Evolutionary conservation across 2,888 invertebrate species (phyloP), one percentile per base, ranked within the genome.

Genomic region (Oligia fasciuncula): DNA sequence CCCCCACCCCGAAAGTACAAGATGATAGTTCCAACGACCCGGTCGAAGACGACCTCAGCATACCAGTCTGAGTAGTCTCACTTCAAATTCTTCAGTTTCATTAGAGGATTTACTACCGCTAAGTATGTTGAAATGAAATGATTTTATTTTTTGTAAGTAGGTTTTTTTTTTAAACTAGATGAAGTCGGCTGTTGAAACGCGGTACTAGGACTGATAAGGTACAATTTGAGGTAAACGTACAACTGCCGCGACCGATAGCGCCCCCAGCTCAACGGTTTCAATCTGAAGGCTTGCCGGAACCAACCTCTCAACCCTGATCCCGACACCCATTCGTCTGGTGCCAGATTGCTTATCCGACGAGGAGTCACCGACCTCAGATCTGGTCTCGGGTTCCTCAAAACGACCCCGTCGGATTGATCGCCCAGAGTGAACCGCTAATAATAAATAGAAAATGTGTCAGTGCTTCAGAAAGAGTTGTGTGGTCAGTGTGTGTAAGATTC

Each of bases 381-480:
- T 9, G 19, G 63, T 29, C 13, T 29, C 49, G 0, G 5, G 75
- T 49, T 2, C 29, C n/a, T 14, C 65, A 40, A 79, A 79, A 57
- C 76, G 76, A 14, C 40, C 40, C 49, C 54, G 75, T 17, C 35
- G 2, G 17, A 54, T 17, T 17, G 29, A 1, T 29, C 46, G 14
- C 4, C 60, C n/a, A 11, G 40, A 76, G 62, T 76, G 17, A 76
- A 81, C 1, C 19, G 35, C 17, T n/a, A 46, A 23, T 35, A 14
- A 11, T n/a, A 23, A 54, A 19, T n/a, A 19, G 35, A 14, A 62
- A 72, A 81, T 65, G 74, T 81, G 63, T 73, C 35, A 29, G 81
- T 40, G 5, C 14, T 63, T 54, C 13, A 29, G 35, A 19, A 51
- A 60, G 9, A 19, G 6, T n/a, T 46, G 29, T 51, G 29, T 29